Conservation (phyloP, 1,140 invertebrate species). For the Papilio machaon region DNA sequence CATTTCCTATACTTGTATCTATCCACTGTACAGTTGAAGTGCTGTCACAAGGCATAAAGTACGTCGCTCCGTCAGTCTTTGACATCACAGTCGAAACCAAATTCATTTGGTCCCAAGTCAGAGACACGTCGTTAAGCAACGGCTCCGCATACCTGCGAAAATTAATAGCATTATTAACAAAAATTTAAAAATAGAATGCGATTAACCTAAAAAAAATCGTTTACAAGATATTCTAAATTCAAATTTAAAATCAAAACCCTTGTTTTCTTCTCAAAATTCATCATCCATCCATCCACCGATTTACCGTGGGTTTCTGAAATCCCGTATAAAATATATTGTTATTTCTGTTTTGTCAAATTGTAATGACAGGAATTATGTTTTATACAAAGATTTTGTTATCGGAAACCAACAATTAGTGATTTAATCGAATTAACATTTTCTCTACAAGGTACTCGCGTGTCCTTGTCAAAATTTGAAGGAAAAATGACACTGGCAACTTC, state of each 20-base stretch:
- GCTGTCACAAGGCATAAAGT: constrained; percentile 29
- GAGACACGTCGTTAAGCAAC: not conserved
- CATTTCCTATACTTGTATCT: constrained; percentile 19
- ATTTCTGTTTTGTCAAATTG: too few relatives aligned
- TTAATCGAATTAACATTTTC: too few relatives aligned
- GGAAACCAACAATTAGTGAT: too few relatives aligned
- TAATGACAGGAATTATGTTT: too few relatives aligned
- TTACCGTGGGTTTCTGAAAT: too few relatives aligned
- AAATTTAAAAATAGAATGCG: not conserved
- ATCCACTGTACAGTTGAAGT: constrained; percentile 7
- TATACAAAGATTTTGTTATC: too few relatives aligned
- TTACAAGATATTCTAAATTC: not conserved
- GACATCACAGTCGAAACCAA: constrained; percentile 11
- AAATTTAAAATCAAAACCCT: too few relatives aligned
- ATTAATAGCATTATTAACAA: not conserved
- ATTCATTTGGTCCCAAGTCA: constrained; percentile 30
- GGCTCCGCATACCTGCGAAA: constrained; percentile 19
- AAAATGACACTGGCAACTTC: not conserved
- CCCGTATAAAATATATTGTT: too few relatives aligned
- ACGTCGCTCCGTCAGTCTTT: constrained; percentile 11
- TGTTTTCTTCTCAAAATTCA: too few relatives aligned
- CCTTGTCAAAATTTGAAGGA: not conserved
- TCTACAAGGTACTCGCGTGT: too few relatives aligned
- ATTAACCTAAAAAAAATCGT: not conserved
- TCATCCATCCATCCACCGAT: too few relatives aligned